Percentiles rank a stretch among this genome's conserved stretches.
phyloP scores from a whole-genome alignment of 2,113 vertebrate genomes.

The Zosterops japonicus region DNA sequence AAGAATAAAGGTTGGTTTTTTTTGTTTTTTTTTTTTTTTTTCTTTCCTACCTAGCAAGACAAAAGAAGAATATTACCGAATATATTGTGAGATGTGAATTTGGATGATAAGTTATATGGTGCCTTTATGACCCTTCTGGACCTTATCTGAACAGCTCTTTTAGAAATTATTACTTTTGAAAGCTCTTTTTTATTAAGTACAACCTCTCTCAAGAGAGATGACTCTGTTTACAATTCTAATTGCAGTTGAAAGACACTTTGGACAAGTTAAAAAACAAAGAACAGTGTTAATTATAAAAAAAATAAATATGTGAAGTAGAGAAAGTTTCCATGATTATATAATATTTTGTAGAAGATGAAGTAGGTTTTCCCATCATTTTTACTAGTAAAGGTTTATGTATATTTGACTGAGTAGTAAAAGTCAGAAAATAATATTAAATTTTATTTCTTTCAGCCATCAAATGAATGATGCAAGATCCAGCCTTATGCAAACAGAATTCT shows the following conservation, averaged over 20 bases:
- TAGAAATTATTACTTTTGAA: neutral
- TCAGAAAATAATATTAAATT: neutral
- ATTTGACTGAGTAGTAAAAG: neutral
- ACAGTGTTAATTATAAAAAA: neutral
- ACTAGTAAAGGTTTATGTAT: neutral
- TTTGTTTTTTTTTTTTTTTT: neutral
- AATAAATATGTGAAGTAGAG: neutral
- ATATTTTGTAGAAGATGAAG: neutral
- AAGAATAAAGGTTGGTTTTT: too few species aligned
- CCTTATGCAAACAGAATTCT: neutral
- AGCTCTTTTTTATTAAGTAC: neutral
- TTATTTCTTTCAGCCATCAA: neutral
- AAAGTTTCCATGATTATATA: neutral
- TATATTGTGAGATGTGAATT: neutral
- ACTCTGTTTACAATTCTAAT: neutral
- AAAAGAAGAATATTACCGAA: accelerated
- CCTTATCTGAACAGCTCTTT: neutral
- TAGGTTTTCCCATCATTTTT: neutral
- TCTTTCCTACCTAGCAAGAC: neutral
- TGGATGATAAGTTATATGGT: neutral
- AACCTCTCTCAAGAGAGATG: neutral
- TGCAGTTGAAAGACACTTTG: neutral
- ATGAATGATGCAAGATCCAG: accelerated
- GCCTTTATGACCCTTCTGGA: neutral
- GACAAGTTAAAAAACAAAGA: neutral